Base-by-base conservation (phyloP, 2,888 invertebrate genomes). In the Proisotoma minuta region DNA sequence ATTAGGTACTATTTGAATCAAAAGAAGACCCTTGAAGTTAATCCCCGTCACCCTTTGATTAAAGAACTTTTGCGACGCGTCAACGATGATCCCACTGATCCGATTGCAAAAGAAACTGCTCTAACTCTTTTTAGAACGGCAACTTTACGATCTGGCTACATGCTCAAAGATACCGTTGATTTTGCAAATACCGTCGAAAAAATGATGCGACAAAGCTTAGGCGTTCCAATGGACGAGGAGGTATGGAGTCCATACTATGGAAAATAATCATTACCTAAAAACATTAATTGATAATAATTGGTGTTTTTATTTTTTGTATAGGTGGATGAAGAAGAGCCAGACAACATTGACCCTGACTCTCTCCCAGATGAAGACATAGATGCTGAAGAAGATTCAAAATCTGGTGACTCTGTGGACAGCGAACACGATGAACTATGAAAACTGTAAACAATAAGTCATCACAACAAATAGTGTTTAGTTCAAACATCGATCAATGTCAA, bases 1-100 rank as follows among this genome's bases (percentile, higher is more conserved):
- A 75, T 8, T 74, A 77, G 79, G 70, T 90, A 91, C 78, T 93
- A 96, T 78, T 81, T 94, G 49, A 88, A 86, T 76, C 95, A 96
- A 79, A 97, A 93, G 85, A 99, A 98, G 81, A 91, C 91, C 54
- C 81, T 99, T 73, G 99, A 99, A 83, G 87, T 99, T 75, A 99
- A 99, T 81, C 96, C 98, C 47, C 84, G 93, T 57, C 99, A 99
- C 84, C 98, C 99, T 24, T 82, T 99, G 54, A 87, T 99, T 76
- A 87, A 88, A 73, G 96, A 97, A 80, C 82, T 99, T 70, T 81
- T 96, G 77, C 85, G 87, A 28, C 84, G 92, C 74, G 88, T 97
- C 22, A 84, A 84, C 68, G 83, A 85, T 64, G 88, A 91, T 77
- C 83, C 87, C 48, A 84, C 85, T 39, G 92, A 94, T 78, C 81